Evolutionary conservation across 1,140 invertebrate species (phyloP), one percentile per base, ranked within the genome.

Genomic region (Sitodiplosis mosellana): DNA sequence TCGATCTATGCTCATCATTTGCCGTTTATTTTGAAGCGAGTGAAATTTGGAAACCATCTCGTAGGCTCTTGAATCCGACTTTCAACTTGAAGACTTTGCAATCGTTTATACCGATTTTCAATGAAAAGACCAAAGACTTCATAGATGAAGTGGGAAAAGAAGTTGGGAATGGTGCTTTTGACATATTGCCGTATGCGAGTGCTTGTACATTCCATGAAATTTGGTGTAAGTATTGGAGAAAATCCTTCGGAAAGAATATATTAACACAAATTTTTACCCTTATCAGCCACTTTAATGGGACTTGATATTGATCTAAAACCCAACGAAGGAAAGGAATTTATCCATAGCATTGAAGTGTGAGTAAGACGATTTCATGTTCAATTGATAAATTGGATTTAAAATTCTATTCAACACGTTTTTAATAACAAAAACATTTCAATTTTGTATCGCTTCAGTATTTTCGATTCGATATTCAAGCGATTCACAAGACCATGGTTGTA

Each of bases 31-130:
- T 27, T 27, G 3, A 27, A 27, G 27, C 27, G 27, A 10, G 27
- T 27, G 10, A 27, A 10, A 3, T 40, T 27, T 48, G 47, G 47
- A 48, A 48, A 33, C 14, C 33, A 18, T 21, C 33, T n/a, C 36
- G 47, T 5, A 48, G 41, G 19, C 38, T 38, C 1, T 38, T 48
- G 7, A 48, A 48, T 41, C 38, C 37, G 21, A 40, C 37, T 12
- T 48, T 48, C 40, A 48, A 48, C 18, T 15, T 36, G 1, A 21
- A 33, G 33, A 48, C 41, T 27, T 27, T 48, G 4, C 47, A 41
- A 18, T 40, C 47, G 1, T 48, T 48, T n/a, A 48, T 48, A 27
- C 47, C 47, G 18, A 48, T 48, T 41, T 48, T 48, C 18, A 41
- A 40, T 17, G 47, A 48, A 21, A 48, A 42, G n/a, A 14, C 47